phyloP scores from a whole-genome alignment of 2,113 vertebrate genomes.

The Chaetodon auriga region DNA sequence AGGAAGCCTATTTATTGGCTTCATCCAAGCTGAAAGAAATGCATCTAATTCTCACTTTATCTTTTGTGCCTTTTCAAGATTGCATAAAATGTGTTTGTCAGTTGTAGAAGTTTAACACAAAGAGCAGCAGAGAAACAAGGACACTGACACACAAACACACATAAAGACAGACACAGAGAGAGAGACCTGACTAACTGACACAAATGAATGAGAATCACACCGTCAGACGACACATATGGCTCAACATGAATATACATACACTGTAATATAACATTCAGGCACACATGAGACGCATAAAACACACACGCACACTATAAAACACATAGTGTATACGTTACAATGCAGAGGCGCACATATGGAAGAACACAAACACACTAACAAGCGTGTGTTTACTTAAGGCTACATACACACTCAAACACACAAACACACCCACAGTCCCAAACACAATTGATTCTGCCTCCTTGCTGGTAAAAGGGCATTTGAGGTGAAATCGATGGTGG shows the following conservation, averaged over 20 bases:
- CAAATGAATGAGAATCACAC: background rate
- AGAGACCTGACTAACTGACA: background rate
- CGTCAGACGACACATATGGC: background rate
- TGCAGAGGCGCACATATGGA: background rate
- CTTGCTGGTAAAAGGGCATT: constrained; percentile 29
- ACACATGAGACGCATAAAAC: background rate
- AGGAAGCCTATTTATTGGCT: background rate
- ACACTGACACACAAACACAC: constrained; percentile 2
- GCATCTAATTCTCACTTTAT: constrained; percentile 21
- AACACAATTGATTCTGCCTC: constrained; percentile 39
- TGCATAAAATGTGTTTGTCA: constrained; percentile 17
- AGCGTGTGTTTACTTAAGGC: background rate
- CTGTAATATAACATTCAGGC: background rate
- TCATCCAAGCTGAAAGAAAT: constrained; percentile 8
- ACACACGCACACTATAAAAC: background rate
- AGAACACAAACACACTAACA: background rate
- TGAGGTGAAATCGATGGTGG: constrained; percentile 59
- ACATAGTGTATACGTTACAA: background rate
- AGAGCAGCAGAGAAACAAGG: constrained; percentile 15
- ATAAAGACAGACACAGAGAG: background rate
- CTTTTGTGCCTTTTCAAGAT: constrained; percentile 23
- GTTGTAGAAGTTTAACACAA: constrained; percentile 13
- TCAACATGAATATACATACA: background rate
- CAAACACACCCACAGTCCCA: constrained; percentile 9
- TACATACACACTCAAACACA: background rate